Evolutionary conservation across 2,888 invertebrate genomes (phyloP).

Genomic region (Ypsolopha scabrella): DNA sequence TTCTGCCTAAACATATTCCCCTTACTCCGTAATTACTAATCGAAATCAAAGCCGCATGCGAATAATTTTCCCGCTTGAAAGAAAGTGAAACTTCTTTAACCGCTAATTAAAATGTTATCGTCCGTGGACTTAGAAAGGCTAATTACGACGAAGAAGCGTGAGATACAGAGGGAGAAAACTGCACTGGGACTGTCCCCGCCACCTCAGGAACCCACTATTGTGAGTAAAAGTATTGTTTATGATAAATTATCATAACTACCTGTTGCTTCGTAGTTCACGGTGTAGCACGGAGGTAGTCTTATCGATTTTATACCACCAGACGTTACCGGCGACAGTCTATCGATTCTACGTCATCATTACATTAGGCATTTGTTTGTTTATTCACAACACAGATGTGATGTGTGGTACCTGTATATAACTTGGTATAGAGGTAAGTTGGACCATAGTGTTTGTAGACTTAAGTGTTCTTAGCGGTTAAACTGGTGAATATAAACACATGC

Average conservation of each 20-base stretch:
- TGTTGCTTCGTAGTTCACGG: not conserved
- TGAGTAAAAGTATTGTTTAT: not conserved
- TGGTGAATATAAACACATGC: too few relatives aligned
- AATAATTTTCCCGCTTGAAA: too few relatives aligned
- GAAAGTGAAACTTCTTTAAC: not conserved
- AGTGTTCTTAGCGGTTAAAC: too few relatives aligned
- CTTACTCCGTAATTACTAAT: too few relatives aligned
- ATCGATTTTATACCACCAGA: not conserved
- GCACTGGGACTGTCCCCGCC: slow-evolving; percentile 27
- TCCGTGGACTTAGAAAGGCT: slow-evolving; percentile 48
- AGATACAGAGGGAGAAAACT: slow-evolving; percentile 54
- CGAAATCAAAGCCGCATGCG: too few relatives aligned
- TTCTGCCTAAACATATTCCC: too few relatives aligned
- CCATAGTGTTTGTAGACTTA: too few relatives aligned
- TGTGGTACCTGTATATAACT: too few relatives aligned
- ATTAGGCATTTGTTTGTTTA: not conserved
- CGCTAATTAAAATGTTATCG: slow-evolving; percentile 44
- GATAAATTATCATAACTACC: not conserved
- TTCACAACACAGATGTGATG: not conserved
- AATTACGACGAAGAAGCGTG: slow-evolving; percentile 53
- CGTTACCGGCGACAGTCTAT: not conserved
- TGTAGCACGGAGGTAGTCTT: not conserved
- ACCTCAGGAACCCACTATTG: not conserved
- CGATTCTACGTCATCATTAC: not conserved
- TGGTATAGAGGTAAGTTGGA: too few relatives aligned